Conservation (phyloP, 2,888 invertebrate species). For the Marronus borbonicus region DNA sequence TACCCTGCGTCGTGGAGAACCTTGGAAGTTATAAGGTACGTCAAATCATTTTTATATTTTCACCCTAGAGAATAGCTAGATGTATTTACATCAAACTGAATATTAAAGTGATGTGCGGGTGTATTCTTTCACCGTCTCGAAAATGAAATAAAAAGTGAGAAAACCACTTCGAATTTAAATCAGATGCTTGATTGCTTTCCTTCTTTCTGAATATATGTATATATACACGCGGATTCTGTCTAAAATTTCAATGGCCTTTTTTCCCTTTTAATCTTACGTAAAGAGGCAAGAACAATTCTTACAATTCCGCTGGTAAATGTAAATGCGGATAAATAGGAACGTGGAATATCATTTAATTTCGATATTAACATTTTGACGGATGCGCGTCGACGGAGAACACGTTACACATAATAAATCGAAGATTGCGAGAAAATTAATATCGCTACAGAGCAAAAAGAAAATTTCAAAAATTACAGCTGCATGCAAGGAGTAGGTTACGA, state of each 20-base stretch:
- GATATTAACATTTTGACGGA: too few relatives aligned
- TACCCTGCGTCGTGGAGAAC: slow-evolving; percentile 92
- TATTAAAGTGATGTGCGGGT: slow-evolving; percentile 37
- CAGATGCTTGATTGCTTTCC: slow-evolving; percentile 42
- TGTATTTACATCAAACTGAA: slow-evolving; percentile 45
- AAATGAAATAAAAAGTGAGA: slow-evolving; percentile 40
- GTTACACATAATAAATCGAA: too few relatives aligned
- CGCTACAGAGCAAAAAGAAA: not conserved
- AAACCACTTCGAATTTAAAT: slow-evolving; percentile 45
- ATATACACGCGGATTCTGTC: slow-evolving; percentile 15
- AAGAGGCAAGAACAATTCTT: slow-evolving; percentile 6
- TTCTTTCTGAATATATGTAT: slow-evolving; percentile 39
- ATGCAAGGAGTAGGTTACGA: slow-evolving; percentile 29
- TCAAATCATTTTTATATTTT: slow-evolving; percentile 51
- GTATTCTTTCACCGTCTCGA: slow-evolving; percentile 40
- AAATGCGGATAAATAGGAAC: slow-evolving; percentile 18
- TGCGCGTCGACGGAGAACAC: too few relatives aligned
- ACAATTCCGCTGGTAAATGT: slow-evolving; percentile 14
- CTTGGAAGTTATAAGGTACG: slow-evolving; percentile 90
- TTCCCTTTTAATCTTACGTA: slow-evolving; percentile 22
- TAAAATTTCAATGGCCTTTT: slow-evolving; percentile 3
- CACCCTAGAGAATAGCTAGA: slow-evolving; percentile 45
- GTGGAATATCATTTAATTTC: not conserved
- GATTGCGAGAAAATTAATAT: not conserved
- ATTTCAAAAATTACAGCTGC: slow-evolving; percentile 26